Evolutionary conservation across 2,113 vertebrate genomes (phyloP).

Genomic region (Eretmochelys imbricata): DNA sequence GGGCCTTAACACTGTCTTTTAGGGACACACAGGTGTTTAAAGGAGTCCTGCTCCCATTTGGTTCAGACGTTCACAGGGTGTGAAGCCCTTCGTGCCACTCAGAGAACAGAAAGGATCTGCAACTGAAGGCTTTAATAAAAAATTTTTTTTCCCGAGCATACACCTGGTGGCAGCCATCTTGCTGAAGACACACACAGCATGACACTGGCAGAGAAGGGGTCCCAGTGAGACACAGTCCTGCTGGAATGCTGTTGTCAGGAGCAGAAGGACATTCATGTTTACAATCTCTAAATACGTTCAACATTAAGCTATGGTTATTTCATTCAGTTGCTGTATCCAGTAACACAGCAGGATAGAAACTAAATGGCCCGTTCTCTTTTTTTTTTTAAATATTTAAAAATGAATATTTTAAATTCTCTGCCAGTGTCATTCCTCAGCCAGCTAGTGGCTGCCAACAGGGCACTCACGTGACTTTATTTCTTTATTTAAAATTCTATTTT

Average conservation of each 20-base stretch:
- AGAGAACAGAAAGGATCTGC: not conserved
- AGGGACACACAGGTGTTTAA: not conserved
- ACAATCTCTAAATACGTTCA: not conserved
- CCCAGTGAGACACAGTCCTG: not conserved
- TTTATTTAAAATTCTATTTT: not conserved
- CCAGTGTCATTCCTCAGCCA: not conserved
- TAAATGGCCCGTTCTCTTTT: not conserved
- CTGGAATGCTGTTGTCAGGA: not conserved
- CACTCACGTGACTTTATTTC: not conserved
- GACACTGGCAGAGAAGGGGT: not conserved
- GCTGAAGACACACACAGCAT: not conserved
- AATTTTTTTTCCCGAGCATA: not conserved
- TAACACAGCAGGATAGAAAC: not conserved
- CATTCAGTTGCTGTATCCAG: not conserved
- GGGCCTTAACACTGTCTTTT: not conserved
- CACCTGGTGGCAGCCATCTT: not conserved
- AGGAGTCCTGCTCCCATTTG: not conserved
- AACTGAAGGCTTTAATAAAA: not conserved
- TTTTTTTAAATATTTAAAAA: not conserved
- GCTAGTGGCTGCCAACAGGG: not conserved
- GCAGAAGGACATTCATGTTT: not conserved
- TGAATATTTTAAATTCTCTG: not conserved
- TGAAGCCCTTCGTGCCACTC: not conserved
- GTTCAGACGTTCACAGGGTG: not conserved
- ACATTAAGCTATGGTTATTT: not conserved